These are phyloP conservation scores for Griposia aprilina DNA, from an alignment of 2,888 invertebrate species.

Conservation along the genomic window DNA sequence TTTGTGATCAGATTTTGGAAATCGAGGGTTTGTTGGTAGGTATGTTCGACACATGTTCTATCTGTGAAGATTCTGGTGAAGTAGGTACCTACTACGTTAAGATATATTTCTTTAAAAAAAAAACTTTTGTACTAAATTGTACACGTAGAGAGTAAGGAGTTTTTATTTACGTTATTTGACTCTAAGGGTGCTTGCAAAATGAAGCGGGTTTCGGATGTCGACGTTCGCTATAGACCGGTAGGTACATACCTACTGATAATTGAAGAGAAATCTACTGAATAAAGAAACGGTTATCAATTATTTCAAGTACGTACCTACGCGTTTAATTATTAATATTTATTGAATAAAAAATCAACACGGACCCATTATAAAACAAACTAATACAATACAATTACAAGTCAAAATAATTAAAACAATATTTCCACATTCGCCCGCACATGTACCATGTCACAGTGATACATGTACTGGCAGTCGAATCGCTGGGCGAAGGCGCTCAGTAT, in stretches of 20 bases:
- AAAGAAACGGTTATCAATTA: not conserved
- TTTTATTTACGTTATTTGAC: not conserved
- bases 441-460: no score
- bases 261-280: not conserved
- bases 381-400: no score
- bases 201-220: not conserved
- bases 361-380: no score
- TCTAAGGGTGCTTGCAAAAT: not conserved
- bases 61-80: not conserved
- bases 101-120: not conserved
- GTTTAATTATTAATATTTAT: no score
- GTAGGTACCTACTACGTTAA: not conserved
- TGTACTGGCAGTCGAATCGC: no score
- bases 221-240: not conserved
- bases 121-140: not conserved
- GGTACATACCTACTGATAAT: not conserved
- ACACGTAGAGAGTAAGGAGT: not conserved
- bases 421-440: no score
- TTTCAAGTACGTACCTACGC: not conserved
- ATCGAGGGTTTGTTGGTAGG: conserved; percentile 9
- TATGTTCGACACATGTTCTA: not conserved
- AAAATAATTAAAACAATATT: no score
- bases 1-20: conserved; percentile 14
- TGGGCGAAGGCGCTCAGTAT: no score
- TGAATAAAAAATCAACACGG: no score